A percentile compares a stretch with the other conserved stretches of the same genome.
phyloP scores from a whole-genome alignment of 2,888 invertebrate species.

The Limnephilus marmoratus region DNA sequence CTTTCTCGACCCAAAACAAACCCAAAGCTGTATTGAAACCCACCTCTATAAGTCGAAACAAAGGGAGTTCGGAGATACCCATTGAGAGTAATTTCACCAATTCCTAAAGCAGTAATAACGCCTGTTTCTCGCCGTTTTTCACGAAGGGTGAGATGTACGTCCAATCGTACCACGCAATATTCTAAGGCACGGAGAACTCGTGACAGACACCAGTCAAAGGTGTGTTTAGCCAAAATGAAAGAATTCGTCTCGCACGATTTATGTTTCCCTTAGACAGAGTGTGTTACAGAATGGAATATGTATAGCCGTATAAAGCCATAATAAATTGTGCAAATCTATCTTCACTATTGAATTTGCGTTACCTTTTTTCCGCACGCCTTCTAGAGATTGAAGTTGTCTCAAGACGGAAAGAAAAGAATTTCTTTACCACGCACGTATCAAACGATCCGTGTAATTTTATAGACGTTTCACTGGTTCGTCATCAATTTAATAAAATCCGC shows the following conservation, averaged over 20 bases:
- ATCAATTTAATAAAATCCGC: not conserved
- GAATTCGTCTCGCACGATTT: slow-evolving; percentile 43
- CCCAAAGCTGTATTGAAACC: not conserved
- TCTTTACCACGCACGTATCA: not conserved
- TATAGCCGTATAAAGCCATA: slow-evolving; percentile 39
- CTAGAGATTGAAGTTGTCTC: not conserved
- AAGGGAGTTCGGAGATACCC: not conserved
- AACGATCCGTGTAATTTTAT: not conserved
- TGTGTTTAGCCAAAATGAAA: slow-evolving; percentile 41
- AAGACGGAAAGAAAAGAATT: not conserved
- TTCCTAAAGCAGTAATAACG: not conserved
- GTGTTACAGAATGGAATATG: slow-evolving; percentile 41
- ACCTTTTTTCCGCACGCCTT: not conserved
- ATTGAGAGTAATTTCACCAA: not conserved
- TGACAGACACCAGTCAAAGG: not conserved
- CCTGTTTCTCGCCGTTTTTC: not conserved
- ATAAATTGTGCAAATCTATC: slow-evolving; percentile 42
- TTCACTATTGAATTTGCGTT: not conserved
- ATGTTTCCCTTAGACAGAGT: not conserved
- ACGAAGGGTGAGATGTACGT: not conserved
- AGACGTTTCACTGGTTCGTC: not conserved
- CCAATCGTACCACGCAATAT: not conserved
- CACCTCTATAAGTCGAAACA: not conserved
- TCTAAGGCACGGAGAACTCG: not conserved
- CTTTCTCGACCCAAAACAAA: not conserved